These are phyloP conservation scores for Drosophila navojoa DNA, from an alignment of 1,140 invertebrate species.

Conservation along the genomic window DNA sequence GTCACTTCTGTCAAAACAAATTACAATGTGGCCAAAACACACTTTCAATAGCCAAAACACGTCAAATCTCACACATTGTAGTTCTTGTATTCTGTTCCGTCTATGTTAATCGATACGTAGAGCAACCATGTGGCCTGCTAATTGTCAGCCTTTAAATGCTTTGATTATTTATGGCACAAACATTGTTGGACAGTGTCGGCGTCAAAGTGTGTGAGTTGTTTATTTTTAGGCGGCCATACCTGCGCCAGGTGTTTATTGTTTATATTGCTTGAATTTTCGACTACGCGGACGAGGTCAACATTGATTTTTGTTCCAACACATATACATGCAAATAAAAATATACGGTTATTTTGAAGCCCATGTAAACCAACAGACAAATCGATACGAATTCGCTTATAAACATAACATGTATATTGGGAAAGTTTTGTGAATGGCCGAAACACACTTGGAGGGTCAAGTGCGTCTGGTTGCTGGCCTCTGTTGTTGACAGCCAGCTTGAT, in stretches of 20 bases:
- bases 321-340: background rate
- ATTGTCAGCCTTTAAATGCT: conserved; percentile 67
- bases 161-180: conserved; percentile 61
- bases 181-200: conserved; percentile 34
- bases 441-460: conserved; percentile 46
- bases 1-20: background rate
- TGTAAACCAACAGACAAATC: conserved; percentile 53
- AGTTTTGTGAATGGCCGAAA: conserved; percentile 15
- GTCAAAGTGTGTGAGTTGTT: conserved; percentile 5
- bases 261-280: conserved; percentile 27
- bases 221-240: conserved; percentile 36
- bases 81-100: background rate
- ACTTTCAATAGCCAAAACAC: conserved; percentile 1
- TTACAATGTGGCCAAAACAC: background rate
- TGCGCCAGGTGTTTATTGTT: conserved; percentile 25
- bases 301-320: conserved; percentile 19
- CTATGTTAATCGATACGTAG: conserved; percentile 62
- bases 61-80: conserved; percentile 33
- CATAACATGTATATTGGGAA: background rate
- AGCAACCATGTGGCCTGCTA: conserved; percentile 52
- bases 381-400: conserved; percentile 19
- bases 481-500: conserved; percentile 39
- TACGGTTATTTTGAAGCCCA: background rate
- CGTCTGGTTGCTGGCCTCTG: conserved; percentile 30
- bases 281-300: background rate